Base-by-base conservation (phyloP, 2,888 invertebrate species). In the Eudemis profundana region DNA sequence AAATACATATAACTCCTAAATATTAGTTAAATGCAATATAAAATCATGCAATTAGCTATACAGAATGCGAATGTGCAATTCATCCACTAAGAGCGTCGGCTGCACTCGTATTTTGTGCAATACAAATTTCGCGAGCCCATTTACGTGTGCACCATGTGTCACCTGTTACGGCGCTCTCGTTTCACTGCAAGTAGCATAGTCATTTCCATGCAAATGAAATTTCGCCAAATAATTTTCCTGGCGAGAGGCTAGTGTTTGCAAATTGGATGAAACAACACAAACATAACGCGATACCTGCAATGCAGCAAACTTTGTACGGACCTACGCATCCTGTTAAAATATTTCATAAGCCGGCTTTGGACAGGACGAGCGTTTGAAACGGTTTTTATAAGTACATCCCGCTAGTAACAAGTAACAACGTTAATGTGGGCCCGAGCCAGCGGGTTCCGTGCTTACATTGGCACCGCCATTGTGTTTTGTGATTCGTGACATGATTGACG, bases 181-280 rank as follows among this genome's bases (percentile, higher is more conserved):
- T 54, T 27, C 60, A 17, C 54, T 61, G 54, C 61, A 49, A 33
- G 27, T 15, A 40, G 40, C 50, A 19, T 36, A 66, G 27, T 53
- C 78, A 85, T 85, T 82, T 81, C 72, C 74, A 86, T 86, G 81
- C 78, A 85, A 86, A 86, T 83, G 78, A 81, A 59, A 79, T 75
- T 70, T 76, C 73, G 69, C 72, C 70, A 69, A 74, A 71, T 74
- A 73, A 75, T 38, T 74, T 78, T 77, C 75, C 69, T 74, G 68
- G 69, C 67, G 72, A 68, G 67, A 67, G 69, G 73, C 72, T 70
- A 66, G 74, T 81, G 83, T 84, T 86, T 86, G 85, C 82, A 81
- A 83, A 85, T 82, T 83, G 83, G 78, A 83, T 83, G 79, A 78
- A 81, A 79, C 83, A 81, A 75, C 81, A 79, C 71, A 76, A 74